Evolutionary conservation across 2,113 vertebrate species (phyloP).

Genomic region (Tiliqua scincoides): DNA sequence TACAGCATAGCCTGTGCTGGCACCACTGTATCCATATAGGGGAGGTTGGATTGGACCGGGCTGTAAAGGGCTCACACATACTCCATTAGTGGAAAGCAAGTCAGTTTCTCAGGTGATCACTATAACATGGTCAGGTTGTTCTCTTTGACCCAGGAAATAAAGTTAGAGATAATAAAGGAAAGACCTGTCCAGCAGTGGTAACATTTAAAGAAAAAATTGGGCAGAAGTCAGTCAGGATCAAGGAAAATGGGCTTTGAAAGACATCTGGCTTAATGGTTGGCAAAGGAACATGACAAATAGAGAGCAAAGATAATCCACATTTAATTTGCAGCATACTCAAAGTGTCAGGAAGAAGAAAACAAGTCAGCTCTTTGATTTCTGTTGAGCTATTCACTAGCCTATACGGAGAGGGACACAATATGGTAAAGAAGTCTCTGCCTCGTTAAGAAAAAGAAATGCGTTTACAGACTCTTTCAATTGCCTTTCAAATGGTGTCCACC

Average conservation of each 20-base stretch:
- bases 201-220: background rate
- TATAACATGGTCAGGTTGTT: background rate
- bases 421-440: conserved; percentile 27
- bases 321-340: background rate
- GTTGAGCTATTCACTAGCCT: conserved; percentile 45
- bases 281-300: background rate
- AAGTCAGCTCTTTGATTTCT: conserved; percentile 48
- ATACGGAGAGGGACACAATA: conserved; percentile 45
- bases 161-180: background rate
- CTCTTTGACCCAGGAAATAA: background rate
- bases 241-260: background rate
- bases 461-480: conserved; percentile 53
- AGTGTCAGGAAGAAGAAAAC: conserved; percentile 2
- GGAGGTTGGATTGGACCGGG: too few relatives aligned
- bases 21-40: too few relatives aligned
- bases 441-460: conserved; percentile 33
- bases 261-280: background rate
- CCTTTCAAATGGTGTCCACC: conserved; percentile 44
- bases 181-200: background rate
- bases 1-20: too few relatives aligned
- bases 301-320: background rate
- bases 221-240: background rate
- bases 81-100: background rate
- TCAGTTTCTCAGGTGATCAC: background rate
- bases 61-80: background rate